These are phyloP conservation scores for Callorhinus ursinus DNA, from an alignment of 2,113 vertebrate genomes.

Conservation along the genomic window DNA sequence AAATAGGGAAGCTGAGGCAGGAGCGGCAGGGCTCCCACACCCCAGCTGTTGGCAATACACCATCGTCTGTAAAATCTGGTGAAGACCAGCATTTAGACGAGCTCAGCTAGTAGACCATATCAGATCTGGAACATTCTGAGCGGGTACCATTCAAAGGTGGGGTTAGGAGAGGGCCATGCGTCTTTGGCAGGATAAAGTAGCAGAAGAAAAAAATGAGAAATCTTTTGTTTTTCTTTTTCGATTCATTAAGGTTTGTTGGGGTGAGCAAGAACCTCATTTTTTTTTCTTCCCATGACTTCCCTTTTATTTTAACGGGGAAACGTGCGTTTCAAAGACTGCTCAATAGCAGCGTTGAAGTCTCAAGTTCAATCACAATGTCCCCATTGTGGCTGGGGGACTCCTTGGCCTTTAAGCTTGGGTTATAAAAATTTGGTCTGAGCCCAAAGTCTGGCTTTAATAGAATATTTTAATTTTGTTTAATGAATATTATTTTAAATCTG, in stretches of 20 bases:
- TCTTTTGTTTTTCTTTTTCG: slow-evolving; percentile 77
- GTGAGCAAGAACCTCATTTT: slow-evolving; percentile 60
- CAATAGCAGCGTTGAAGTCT: slow-evolving; percentile 66
- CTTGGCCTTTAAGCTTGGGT: slow-evolving; percentile 79
- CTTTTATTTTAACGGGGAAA: slow-evolving; percentile 76
- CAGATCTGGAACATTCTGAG: slow-evolving; percentile 10
- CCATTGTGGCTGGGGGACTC: slow-evolving; percentile 77
- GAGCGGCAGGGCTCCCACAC: accelerated
- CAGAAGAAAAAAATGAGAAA: slow-evolving; percentile 54
- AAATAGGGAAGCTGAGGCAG: not conserved
- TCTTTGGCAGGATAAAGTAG: slow-evolving; percentile 47
- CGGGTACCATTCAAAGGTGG: not conserved
- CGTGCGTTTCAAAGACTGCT: slow-evolving; percentile 72
- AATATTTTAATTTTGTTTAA: slow-evolving; percentile 83
- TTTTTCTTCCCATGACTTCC: slow-evolving; percentile 58
- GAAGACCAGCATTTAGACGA: not conserved
- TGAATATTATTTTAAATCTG: slow-evolving; percentile 80
- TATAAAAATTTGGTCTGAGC: slow-evolving; percentile 81
- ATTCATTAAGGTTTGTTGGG: slow-evolving; percentile 64
- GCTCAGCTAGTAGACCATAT: not conserved
- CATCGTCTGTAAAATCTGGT: not conserved
- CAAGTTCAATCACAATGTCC: slow-evolving; percentile 78
- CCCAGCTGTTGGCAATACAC: not conserved
- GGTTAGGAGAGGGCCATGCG: not conserved
- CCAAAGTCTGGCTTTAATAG: slow-evolving; percentile 83